Evolutionary conservation across 2,113 vertebrate genomes (phyloP), one percentile per base, ranked within the genome.

Genomic region (Prionailurus viverrinus): DNA sequence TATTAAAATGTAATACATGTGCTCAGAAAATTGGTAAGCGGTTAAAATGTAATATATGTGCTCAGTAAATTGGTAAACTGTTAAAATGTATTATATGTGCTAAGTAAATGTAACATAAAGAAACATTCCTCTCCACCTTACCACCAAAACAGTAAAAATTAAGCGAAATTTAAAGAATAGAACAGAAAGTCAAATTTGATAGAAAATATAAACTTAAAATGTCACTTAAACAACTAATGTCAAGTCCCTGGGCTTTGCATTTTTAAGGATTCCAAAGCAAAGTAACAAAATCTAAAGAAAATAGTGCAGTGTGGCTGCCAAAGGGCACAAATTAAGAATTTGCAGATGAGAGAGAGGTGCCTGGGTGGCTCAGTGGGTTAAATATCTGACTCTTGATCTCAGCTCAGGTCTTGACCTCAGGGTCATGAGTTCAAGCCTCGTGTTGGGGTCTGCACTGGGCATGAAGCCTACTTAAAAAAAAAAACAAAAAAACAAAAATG

Each of bases 231-330:
- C 84, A 86, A 91, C 55, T n/a, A 65, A 76, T n/a, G 74, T 48
- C 45, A 86, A n/a, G 13, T 68, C 41, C 80, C 55, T 31, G n/a
- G 94, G 36, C 36, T 96, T 89, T 93, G 33, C 27, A 89, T 84
- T 91, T 89, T 93, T 81, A 74, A 94, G 74, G 27, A 65, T 92
- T 87, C 65, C 41, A 53, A 95, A 84, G 74, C 25, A 74, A 83
- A 89, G 16, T 73, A 86, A 69, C 4, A 76, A 96, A 92, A 39
- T 41, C 39, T 71, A n/a, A 8, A 91, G 76, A 91, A 95, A 94
- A 85, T 4, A 58, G 13, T 74, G 41, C 36, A 29, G 8, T 36
- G 0, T 19, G 14, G 12, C 45, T 87, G 23, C 73, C 79, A 74
- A 21, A 13, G 10, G 58, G 9, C 21, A 87, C 9, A n/a, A 12